Evolutionary conservation across 2,797 vertebrate species (phyloP).

Genomic region (Cossypha dichroa): DNA sequence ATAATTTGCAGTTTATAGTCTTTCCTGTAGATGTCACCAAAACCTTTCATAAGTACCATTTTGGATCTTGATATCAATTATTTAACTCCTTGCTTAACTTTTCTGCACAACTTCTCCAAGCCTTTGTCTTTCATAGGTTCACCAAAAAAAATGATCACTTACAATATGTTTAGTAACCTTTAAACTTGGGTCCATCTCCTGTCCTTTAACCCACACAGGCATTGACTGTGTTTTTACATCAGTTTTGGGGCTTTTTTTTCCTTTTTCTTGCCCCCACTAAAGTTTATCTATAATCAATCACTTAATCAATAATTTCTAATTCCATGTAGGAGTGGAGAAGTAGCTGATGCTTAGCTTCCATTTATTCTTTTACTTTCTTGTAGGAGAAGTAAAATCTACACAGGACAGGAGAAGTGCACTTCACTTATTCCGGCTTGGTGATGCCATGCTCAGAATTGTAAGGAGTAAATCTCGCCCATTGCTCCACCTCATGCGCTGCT

Average conservation of each 20-base stretch:
- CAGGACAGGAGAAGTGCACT: constrained; percentile 88
- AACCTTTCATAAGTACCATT: not conserved
- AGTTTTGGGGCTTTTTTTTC: not conserved
- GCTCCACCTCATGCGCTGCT: constrained; percentile 93
- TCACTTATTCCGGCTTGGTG: constrained; percentile 93
- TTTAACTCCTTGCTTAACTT: not conserved
- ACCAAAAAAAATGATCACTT: not conserved
- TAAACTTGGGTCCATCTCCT: not conserved
- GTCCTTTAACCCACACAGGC: not conserved
- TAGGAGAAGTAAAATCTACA: constrained; percentile 92
- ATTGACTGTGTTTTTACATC: not conserved
- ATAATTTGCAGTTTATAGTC: not conserved
- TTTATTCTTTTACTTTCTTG: not conserved
- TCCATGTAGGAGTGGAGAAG: not conserved
- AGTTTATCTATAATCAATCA: not conserved
- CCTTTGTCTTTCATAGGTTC: not conserved
- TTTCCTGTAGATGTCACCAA: constrained; percentile 46
- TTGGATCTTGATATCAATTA: not conserved
- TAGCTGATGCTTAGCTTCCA: not conserved
- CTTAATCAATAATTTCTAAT: not conserved
- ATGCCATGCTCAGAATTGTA: constrained; percentile 91
- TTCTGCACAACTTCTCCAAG: not conserved
- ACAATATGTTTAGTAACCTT: not conserved
- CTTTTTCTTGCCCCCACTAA: not conserved
- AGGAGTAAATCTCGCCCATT: constrained; percentile 87